Evolutionary conservation across 2,888 invertebrate species (phyloP).

Genomic region (Colostygia pectinataria): DNA sequence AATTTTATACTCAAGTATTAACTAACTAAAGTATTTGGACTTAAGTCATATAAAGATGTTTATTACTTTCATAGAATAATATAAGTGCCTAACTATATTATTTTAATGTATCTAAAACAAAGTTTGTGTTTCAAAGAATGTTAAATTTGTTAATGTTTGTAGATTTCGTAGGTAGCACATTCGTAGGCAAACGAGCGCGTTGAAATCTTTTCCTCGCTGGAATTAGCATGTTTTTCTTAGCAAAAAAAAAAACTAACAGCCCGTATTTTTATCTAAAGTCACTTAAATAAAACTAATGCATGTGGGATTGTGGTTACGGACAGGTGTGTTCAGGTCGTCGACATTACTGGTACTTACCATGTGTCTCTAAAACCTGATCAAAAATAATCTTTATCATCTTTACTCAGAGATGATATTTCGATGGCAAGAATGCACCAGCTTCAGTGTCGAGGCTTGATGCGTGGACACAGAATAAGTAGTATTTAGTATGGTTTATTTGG

Average conservation of each 20-base stretch:
- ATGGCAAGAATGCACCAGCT: constrained; percentile 5
- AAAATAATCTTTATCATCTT: constrained; percentile 28
- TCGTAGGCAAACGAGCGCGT: constrained; percentile 17
- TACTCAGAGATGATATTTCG: constrained; percentile 19
- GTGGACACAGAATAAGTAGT: constrained; percentile 3
- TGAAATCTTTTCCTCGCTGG: constrained; percentile 29
- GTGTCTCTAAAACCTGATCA: constrained; percentile 20
- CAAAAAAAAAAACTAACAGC: neutral
- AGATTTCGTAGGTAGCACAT: neutral
- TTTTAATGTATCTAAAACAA: too few relatives aligned
- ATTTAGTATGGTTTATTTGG: constrained; percentile 14
- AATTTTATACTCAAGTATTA: too few relatives aligned
- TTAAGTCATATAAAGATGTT: too few relatives aligned
- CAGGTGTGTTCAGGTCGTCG: constrained; percentile 69
- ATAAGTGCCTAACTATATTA: too few relatives aligned
- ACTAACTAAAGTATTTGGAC: too few relatives aligned
- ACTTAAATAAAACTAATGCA: constrained; percentile 49
- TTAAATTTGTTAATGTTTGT: too few relatives aligned
- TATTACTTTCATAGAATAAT: too few relatives aligned
- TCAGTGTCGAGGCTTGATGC: constrained; percentile 14
- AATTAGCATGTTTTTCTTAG: neutral
- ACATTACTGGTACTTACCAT: constrained; percentile 51
- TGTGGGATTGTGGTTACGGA: constrained; percentile 57
- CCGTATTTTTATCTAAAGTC: constrained; percentile 23
- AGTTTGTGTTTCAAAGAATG: too few relatives aligned